phyloP scores from a whole-genome alignment of 1,140 invertebrate genomes.

The Apocrypta bakeri region DNA sequence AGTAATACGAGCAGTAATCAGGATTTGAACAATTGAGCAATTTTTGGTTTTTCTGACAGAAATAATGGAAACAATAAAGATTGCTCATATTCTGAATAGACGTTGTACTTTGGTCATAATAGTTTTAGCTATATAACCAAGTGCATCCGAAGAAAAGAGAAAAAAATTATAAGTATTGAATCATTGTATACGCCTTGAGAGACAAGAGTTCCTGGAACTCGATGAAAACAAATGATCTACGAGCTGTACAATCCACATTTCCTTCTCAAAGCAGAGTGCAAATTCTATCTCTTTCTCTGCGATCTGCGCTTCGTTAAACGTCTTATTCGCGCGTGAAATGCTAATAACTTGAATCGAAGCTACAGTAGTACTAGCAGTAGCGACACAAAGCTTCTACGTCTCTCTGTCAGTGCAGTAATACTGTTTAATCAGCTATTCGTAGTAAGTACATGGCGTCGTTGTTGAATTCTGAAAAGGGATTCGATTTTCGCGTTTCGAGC shows the following conservation, averaged over 20 bases:
- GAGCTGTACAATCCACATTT: not conserved
- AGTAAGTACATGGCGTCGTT: not conserved
- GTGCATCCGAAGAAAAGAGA: not conserved
- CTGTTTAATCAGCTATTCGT: constrained; percentile 22
- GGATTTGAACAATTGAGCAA: not conserved
- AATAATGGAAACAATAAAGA: not conserved
- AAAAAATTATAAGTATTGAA: not conserved
- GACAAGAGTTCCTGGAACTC: not conserved
- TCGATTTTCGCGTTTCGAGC: not conserved
- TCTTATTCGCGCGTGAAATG: constrained; percentile 58
- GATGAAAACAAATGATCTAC: not conserved
- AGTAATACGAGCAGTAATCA: not conserved
- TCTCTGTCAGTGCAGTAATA: not conserved
- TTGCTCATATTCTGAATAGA: not conserved
- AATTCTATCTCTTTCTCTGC: constrained; percentile 41
- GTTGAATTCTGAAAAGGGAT: constrained; percentile 14
- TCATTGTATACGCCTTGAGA: not conserved
- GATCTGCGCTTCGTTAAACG: constrained; percentile 63
- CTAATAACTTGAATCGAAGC: constrained; percentile 47
- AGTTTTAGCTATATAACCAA: not conserved
- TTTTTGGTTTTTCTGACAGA: not conserved
- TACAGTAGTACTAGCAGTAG: not conserved
- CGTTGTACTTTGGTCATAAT: not conserved
- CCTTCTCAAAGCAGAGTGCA: constrained; percentile 10
- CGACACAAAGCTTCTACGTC: constrained; percentile 7